Base-by-base conservation (phyloP, 2,113 vertebrate genomes). In the Rutilus rutilus region DNA sequence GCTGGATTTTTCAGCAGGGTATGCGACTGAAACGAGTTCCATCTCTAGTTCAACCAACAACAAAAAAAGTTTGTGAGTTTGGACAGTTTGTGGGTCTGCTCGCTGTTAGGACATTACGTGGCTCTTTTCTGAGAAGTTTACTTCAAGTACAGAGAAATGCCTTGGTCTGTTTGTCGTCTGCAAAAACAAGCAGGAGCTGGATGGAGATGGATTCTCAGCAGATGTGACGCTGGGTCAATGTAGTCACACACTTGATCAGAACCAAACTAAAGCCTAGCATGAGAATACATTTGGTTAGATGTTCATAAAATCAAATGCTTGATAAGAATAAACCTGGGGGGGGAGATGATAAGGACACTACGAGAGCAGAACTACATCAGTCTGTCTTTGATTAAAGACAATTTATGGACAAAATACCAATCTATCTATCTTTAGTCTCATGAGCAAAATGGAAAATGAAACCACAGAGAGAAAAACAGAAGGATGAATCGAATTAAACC, bases 51-150 rank as follows among this genome's bases (percentile, higher is more conserved):
- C 25, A 45, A 62, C 39, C n/a, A 80, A 42, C 36, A 64, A n/a
- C n/a, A n/a, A n/a, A n/a, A n/a, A n/a, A 33, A 42, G 11, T 81
- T 65, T 33, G n/a, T 17, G 42, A 81, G 42, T 50, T 25, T 50
- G 42, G 23, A 21, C 42, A 42, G 42, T 42, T 42, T 42, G 1
- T 17, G 23, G 6, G 33, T 79, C 57, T 62, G 60, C 60, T 81
- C 10, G 21, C 62, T 14, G 17, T 54, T 54, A n/a, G 19, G 62
- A 69, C 42, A n/a, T 82, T 23, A 69, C 10, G 12, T 23, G 11
- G 19, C 50, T 64, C 42, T 52, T 30, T 52, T 82, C 17, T 52
- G 80, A 82, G 45, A 82, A 82, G 79, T 67, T 67, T 81, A 81
- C 60, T 65, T 17, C 15, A 30, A 42, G n/a, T 80, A 17, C 39